These are phyloP conservation scores for Peribatodes rhomboidaria DNA, from an alignment of 2,888 invertebrate species.

Conservation along the genomic window DNA sequence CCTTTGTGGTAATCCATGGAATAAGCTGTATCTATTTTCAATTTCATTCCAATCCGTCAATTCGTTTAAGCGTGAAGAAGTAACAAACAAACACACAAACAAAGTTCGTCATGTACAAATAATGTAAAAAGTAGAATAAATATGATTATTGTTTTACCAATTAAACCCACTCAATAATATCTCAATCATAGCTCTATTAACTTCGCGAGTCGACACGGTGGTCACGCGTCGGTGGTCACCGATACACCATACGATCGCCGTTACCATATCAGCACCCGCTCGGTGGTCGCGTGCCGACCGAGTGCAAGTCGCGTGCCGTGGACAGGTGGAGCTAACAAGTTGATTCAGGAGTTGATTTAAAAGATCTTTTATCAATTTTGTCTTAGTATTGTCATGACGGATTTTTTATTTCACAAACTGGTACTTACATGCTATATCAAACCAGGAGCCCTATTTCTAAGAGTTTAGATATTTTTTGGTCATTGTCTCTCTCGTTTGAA, in stretches of 20 bases:
- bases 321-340: slow-evolving; percentile 52
- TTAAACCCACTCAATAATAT: slow-evolving; percentile 1
- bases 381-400: background rate
- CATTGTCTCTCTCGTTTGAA: no score
- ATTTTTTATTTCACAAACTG: background rate
- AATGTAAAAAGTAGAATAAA: no score
- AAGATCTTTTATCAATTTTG: background rate
- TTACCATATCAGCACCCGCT: slow-evolving; percentile 5
- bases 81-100: no score
- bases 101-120: no score
- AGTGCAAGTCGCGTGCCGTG: slow-evolving; percentile 58
- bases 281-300: slow-evolving; percentile 50
- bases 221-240: slow-evolving; percentile 49
- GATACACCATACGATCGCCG: slow-evolving; percentile 16
- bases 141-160: background rate
- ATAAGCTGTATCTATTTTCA: no score
- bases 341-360: slow-evolving; percentile 22
- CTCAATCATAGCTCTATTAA: slow-evolving; percentile 29
- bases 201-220: slow-evolving; percentile 16
- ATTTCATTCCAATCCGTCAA: no score
- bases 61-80: no score
- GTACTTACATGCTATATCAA: no score
- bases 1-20: no score
- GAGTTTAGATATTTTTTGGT: no score
- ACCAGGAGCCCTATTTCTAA: no score